Evolutionary conservation across 1,140 invertebrate genomes (phyloP), one percentile per base, ranked within the genome.

Genomic region (Bicyclus anynana): DNA sequence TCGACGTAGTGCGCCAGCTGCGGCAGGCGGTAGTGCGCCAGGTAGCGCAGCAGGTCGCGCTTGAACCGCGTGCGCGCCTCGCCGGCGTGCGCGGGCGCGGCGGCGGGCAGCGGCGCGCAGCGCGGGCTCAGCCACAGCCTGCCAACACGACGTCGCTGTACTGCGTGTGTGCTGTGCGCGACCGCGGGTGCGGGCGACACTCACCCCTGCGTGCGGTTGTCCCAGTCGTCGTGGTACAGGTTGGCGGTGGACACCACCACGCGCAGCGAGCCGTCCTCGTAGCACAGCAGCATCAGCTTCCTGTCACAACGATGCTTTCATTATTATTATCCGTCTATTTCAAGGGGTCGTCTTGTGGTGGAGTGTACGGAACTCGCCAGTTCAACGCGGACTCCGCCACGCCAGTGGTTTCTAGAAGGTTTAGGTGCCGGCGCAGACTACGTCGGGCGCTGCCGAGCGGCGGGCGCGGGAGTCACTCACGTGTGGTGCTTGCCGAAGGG

Each of bases 211-310:
- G 97, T 97, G 78, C 97, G 93, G 80, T 98, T 95, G 68, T 95
- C 91, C 97, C 97, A 99, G 37, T 99, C 97, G 57, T 94, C 92
- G 26, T 93, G 90, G 67, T 97, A 95, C 1, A 99, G 87, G 90
- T 99, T 99, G 0, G 97, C 97, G 0, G 97, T 99, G 3, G 95
- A 96, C 16, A 99, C 92, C 5, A 98, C 92, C 42, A 99, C 92
- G 51, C 97, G 89, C 29, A 98, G 83, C 2, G 95, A 95, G n/a
- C 92, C 90, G 77, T 97, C 94, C 76, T 92, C 93, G 67, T 97
- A 96, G 23, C 94, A 91, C 1, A 98, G 89, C 27, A 98, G 90
- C 90, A 97, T 96, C 91, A 99, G 93, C 91, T 98, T 98, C 1
- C 94, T 95, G 77, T 23, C 67, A 38, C 27, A 3, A 27, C n/a